A percentile compares a stretch with the other conserved stretches of the same genome.
phyloP scores from a whole-genome alignment of 2,797 vertebrate genomes.

The Chromobotia macracanthus region DNA sequence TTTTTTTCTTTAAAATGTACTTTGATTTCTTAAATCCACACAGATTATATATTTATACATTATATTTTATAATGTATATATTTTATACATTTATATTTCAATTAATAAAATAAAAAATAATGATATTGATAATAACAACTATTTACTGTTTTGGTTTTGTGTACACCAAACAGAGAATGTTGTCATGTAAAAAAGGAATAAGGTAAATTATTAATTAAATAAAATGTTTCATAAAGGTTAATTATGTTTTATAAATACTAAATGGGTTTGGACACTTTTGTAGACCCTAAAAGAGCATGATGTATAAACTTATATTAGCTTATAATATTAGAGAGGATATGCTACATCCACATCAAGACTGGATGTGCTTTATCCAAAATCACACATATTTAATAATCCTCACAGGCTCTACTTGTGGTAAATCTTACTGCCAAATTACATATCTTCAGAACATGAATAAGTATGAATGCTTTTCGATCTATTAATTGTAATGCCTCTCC shows the following conservation, averaged over 20 bases:
- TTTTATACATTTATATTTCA: background rate
- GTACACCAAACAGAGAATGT: background rate
- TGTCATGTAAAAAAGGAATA: too few species aligned
- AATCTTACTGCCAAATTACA: conserved; percentile 8
- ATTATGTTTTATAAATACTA: background rate
- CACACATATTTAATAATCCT: conserved; percentile 24
- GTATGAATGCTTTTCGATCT: background rate
- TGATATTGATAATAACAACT: background rate
- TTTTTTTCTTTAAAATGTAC: too few species aligned
- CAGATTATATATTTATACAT: background rate
- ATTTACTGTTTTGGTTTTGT: too few species aligned
- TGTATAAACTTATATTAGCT: background rate
- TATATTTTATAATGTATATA: background rate
- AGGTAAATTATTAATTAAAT: too few species aligned
- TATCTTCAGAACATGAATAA: background rate
- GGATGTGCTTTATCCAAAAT: background rate
- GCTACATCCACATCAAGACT: conserved; percentile 2
- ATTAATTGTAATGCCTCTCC: conserved; percentile 33
- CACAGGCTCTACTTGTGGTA: conserved; percentile 15
- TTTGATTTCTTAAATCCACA: too few species aligned
- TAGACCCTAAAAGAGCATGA: background rate
- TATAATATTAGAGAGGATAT: background rate
- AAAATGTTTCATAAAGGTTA: too few species aligned
- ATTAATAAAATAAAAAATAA: background rate
- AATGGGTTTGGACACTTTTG: background rate